Evolutionary conservation across 2,888 invertebrate genomes (phyloP).

Genomic region (Aleiodes leptofemur): DNA sequence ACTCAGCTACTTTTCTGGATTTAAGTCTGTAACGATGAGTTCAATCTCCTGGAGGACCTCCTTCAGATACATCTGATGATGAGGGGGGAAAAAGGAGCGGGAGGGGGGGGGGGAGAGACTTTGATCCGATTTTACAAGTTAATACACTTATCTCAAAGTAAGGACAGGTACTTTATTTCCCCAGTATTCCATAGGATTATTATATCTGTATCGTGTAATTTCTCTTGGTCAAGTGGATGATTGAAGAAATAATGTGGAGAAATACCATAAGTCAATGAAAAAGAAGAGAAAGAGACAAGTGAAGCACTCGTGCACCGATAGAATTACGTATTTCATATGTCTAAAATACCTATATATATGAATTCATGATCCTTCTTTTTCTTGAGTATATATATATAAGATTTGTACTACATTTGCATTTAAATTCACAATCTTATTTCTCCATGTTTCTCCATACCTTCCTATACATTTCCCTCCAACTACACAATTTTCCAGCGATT

Average conservation of each 20-base stretch:
- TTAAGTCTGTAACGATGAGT: constrained; percentile 27
- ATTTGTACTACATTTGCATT: constrained; percentile 47
- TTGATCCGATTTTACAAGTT: constrained; percentile 26
- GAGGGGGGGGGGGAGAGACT: not conserved
- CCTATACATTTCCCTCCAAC: not conserved
- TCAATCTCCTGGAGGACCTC: constrained; percentile 18
- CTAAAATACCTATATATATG: constrained; percentile 11
- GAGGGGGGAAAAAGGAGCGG: not conserved
- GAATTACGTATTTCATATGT: constrained; percentile 12
- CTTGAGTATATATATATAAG: constrained; percentile 5
- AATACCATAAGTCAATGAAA: not conserved
- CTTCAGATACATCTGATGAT: constrained; percentile 30
- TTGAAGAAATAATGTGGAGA: not conserved
- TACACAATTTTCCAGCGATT: not conserved
- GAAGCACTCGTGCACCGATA: not conserved
- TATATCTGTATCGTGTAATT: not conserved
- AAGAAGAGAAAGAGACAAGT: not conserved
- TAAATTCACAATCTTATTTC: constrained; percentile 49
- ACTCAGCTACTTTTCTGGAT: constrained; percentile 8
- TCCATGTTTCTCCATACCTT: constrained; percentile 14
- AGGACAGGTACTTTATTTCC: not conserved
- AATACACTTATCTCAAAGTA: not conserved
- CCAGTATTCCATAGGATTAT: too few relatives aligned
- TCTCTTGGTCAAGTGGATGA: not conserved
- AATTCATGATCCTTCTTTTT: constrained; percentile 6